A percentile compares a stretch with the other conserved stretches of the same genome.
phyloP scores from a whole-genome alignment of 2,797 vertebrate genomes.

The Orientallactaga sibirica region DNA sequence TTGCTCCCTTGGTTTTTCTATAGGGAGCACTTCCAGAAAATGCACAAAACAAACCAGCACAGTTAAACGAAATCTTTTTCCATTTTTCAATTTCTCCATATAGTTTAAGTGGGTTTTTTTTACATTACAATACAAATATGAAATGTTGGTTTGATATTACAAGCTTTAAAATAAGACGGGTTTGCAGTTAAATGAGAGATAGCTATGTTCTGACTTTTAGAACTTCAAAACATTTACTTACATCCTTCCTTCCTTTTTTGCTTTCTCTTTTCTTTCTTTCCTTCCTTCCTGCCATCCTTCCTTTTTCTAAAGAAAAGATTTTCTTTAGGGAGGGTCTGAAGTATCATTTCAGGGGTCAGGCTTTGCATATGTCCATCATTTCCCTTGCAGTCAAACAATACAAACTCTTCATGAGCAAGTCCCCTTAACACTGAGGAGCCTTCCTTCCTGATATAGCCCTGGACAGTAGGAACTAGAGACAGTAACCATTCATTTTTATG shows the following conservation, averaged over 20 bases:
- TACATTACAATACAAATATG: slow-evolving; percentile 8
- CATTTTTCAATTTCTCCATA: slow-evolving; percentile 46
- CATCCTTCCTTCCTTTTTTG: background rate
- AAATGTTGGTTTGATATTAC: slow-evolving; percentile 62
- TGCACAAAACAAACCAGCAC: background rate
- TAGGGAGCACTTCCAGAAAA: slow-evolving; percentile 16
- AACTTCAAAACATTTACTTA: slow-evolving; percentile 47
- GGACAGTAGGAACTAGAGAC: background rate
- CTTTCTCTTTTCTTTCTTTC: background rate
- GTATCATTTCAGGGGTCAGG: slow-evolving; percentile 52
- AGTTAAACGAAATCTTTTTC: slow-evolving; percentile 9
- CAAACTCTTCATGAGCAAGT: slow-evolving; percentile 27
- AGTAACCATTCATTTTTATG: slow-evolving; percentile 14
- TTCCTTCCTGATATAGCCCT: background rate
- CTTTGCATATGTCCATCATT: slow-evolving; percentile 62
- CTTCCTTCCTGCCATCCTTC: background rate
- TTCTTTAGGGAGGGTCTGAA: background rate
- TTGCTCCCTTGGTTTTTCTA: background rate
- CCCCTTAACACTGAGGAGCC: slow-evolving; percentile 35
- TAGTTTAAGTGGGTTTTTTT: slow-evolving; percentile 31
- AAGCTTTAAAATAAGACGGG: slow-evolving; percentile 55
- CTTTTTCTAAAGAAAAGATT: slow-evolving; percentile 2
- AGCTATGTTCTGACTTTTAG: slow-evolving; percentile 59
- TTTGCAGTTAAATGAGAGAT: slow-evolving; percentile 61
- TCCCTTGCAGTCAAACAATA: slow-evolving; percentile 14